Conservation (phyloP, 2,888 invertebrate genomes). For the Phortica magna region DNA sequence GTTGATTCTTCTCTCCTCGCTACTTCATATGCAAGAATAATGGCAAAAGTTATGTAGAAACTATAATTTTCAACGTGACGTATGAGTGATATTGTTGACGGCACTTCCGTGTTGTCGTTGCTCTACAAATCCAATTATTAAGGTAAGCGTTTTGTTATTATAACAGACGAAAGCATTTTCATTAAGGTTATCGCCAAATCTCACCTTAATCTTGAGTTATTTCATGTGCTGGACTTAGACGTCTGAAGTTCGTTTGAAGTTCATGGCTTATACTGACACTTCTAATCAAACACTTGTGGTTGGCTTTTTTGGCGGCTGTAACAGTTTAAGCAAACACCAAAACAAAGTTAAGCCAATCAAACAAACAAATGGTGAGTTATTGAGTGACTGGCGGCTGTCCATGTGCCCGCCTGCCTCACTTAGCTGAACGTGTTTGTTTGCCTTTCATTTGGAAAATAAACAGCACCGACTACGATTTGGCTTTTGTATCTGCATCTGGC, state of each 20-base stretch:
- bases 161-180: too few species aligned
- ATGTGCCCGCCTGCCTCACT: neutral
- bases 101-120: neutral
- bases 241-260: neutral
- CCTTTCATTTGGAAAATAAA: constrained; percentile 34
- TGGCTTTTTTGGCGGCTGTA: neutral
- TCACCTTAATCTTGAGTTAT: neutral
- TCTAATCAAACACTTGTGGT: neutral
- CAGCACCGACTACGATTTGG: neutral
- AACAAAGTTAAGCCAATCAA: neutral
- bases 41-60: neutral
- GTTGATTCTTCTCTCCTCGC: neutral
- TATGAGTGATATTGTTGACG: constrained; percentile 9
- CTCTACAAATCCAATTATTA: too few species aligned
- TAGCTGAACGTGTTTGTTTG: constrained; percentile 10
- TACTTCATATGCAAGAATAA: neutral
- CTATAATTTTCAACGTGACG: neutral
- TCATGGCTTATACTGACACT: constrained; percentile 12
- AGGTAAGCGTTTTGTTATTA: too few species aligned
- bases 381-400: neutral
- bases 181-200: too few species aligned
- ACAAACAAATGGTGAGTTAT: neutral
- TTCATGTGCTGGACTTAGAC: neutral
- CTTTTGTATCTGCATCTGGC: constrained; percentile 6
- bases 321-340: constrained; percentile 7